These are phyloP conservation scores for Rhynchophorus ferrugineus DNA, from an alignment of 1,140 invertebrate species.

Conservation along the genomic window DNA sequence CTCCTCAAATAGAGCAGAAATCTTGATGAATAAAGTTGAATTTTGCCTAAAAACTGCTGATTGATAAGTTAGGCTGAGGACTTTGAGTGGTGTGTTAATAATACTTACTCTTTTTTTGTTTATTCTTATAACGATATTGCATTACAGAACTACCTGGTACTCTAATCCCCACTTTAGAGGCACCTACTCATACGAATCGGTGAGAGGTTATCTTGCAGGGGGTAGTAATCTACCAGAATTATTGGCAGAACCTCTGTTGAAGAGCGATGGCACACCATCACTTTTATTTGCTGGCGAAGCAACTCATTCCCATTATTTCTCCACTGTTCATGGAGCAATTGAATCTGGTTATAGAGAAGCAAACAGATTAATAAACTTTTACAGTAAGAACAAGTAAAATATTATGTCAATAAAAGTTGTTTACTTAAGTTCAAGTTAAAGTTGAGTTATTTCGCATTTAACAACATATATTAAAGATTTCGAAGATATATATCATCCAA, in stretches of 20 bases:
- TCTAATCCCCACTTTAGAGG: conserved; percentile 42
- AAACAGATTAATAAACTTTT: conserved; percentile 43
- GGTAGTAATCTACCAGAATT: conserved; percentile 9
- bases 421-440: too few relatives aligned
- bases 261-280: conserved; percentile 8
- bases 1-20: too few relatives aligned
- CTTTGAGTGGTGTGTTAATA: too few relatives aligned
- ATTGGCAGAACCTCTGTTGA: conserved; percentile 14
- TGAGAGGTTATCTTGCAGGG: conserved; percentile 34
- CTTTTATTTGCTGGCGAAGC: conserved; percentile 68
- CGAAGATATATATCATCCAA: too few relatives aligned
- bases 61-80: too few relatives aligned
- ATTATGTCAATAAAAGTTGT: too few relatives aligned
- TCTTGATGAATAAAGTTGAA: too few relatives aligned
- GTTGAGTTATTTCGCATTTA: too few relatives aligned
- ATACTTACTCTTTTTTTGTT: too few relatives aligned
- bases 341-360: conserved; percentile 73
- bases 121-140: too few relatives aligned
- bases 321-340: conserved; percentile 75
- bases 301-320: conserved; percentile 58
- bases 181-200: conserved; percentile 42
- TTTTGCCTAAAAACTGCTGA: too few relatives aligned
- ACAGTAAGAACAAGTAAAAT: conserved; percentile 8
- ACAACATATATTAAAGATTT: too few relatives aligned
- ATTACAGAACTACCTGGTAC: conserved; percentile 42